Percentiles rank a stretch among this genome's conserved stretches.
phyloP scores from a whole-genome alignment of 2,888 invertebrate species.

The Coelinius sp. region DNA sequence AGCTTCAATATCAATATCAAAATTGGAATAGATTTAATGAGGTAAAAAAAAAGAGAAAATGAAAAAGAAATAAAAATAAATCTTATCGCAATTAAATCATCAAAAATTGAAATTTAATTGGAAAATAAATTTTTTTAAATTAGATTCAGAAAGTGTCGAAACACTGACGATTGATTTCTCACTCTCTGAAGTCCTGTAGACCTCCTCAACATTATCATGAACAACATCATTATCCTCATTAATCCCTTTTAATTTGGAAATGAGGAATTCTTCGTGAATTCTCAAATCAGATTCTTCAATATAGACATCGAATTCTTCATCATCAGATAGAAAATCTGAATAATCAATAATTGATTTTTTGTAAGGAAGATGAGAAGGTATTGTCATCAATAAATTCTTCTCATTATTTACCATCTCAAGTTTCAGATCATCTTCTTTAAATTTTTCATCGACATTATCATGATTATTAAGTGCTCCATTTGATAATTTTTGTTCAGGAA shows the following conservation, averaged over 20 bases:
- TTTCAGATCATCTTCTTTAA: neutral
- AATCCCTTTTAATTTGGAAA: too few species aligned
- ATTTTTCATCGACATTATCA: neutral
- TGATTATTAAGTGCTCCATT: too few species aligned
- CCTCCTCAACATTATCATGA: neutral
- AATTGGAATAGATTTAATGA: too few species aligned
- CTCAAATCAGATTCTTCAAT: too few species aligned
- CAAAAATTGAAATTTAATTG: too few species aligned
- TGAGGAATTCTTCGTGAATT: too few species aligned
- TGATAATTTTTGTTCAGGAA: neutral
- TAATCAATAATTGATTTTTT: constrained; percentile 47
- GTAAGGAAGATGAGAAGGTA: neutral
- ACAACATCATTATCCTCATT: neutral
- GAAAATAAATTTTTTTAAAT: too few species aligned
- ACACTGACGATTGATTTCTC: neutral
- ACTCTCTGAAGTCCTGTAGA: neutral
- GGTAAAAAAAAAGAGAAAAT: too few species aligned
- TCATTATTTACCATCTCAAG: neutral
- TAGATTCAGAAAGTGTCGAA: neutral
- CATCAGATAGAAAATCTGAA: constrained; percentile 35
- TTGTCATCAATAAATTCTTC: neutral
- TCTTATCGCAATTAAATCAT: too few species aligned
- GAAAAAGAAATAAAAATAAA: neutral
- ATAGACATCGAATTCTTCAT: constrained; percentile 11
- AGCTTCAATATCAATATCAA: neutral